phyloP scores from a whole-genome alignment of 2,797 vertebrate species.

The Garrulus glandarius region DNA sequence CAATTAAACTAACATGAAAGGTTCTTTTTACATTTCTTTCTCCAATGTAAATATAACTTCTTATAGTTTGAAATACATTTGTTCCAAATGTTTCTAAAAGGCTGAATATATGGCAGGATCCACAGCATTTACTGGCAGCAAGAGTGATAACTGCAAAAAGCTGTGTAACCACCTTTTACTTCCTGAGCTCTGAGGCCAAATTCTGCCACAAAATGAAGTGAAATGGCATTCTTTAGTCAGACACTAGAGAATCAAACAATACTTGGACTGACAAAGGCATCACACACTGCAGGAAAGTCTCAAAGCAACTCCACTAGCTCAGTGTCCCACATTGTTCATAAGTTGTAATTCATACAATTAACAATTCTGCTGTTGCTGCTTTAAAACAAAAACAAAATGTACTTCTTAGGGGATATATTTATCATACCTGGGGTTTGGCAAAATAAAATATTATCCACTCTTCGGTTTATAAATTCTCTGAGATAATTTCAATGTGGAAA shows the following conservation, averaged over 20 bases:
- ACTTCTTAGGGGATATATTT: not conserved
- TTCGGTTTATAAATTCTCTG: not conserved
- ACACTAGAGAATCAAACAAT: not conserved
- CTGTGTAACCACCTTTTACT: not conserved
- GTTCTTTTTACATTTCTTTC: not conserved
- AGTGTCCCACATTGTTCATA: not conserved
- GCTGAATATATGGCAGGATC: not conserved
- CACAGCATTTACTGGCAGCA: not conserved
- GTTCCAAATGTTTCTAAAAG: not conserved
- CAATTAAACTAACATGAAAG: not conserved
- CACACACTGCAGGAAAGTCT: not conserved
- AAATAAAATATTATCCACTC: not conserved
- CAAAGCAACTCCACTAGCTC: not conserved
- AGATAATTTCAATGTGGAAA: not conserved
- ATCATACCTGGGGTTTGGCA: not conserved
- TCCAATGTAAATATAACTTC: not conserved
- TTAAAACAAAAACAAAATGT: not conserved
- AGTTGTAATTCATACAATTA: not conserved
- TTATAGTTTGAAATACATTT: not conserved
- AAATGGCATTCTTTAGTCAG: not conserved
- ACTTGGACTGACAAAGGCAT: not conserved
- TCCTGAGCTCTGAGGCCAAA: not conserved
- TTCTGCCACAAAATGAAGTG: not conserved
- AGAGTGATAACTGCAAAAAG: not conserved
- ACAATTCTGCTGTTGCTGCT: not conserved